Base-by-base conservation (phyloP, 2,888 invertebrate species). In the Agriopis marginaria region DNA sequence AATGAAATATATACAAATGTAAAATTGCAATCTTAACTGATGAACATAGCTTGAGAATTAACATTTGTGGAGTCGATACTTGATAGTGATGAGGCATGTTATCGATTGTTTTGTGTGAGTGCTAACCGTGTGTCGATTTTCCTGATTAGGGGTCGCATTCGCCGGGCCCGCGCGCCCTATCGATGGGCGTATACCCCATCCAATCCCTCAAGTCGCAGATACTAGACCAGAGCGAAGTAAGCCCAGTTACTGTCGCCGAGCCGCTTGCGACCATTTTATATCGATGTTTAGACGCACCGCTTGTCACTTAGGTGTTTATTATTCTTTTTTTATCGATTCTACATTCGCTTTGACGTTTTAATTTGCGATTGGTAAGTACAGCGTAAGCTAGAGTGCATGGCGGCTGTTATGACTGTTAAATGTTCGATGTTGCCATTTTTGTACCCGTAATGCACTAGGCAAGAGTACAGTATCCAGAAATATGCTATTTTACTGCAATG, bases 151-250 rank as follows among this genome's bases (percentile, higher is more conserved):
- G 98, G 94, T 97, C 97, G 88, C 97, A 97, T 95, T 98, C 98
- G 93, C 98, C 98, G 91, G 98, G 97, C 95, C 97, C 97, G 92
- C 97, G 98, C 92, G 97, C 97, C 90, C 96, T 97, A 85, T 97
- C 98, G 85, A 97, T 98, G 97, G 98, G 98, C 87, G 96, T 97
- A 90, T 98, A 96, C 95, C 98, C 98, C 90, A 97, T 97, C 92
- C 97, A 98, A 95, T 96, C 96, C 95, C 95, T 98, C 95, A 96
- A 97, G 95, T 98, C 98, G 91, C 96, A 96, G 95, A 97, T 98
- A 93, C 96, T 97, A 92, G 96, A 96, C 95, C 96, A 96, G 93
- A 96, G 97, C 92, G 97, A 97, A 96, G 98, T 98, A 98, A 98
- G 98, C 59, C 63, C 66, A 97, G 94, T 95, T 83, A 86, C 81